Base-by-base conservation (phyloP, 1,140 invertebrate genomes). In the Hestina assimilis region DNA sequence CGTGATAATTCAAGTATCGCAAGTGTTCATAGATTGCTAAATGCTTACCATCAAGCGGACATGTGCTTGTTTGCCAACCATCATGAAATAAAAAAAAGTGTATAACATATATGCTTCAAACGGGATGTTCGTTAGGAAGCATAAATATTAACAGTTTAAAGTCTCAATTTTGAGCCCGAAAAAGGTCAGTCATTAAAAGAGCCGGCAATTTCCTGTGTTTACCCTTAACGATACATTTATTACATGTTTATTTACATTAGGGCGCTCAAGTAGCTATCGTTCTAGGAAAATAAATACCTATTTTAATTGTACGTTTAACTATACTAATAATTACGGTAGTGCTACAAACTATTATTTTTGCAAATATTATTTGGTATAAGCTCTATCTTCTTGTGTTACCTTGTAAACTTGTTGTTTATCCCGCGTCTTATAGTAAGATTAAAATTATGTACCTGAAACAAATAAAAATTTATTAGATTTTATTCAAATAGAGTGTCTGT, bases 211-310 rank as follows among this genome's bases (percentile, higher is more conserved):
- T 83, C 79, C 77, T 79, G 74, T 63, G 45, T 60, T 57, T 59
- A 59, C 52, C 52, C 52, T 60, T 67, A 69, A 67, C 59, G 70
- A 79, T 66, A 72, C 60, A 70, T 79, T 79, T 75, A 79, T 75
- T 69, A 58, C 52, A 26, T 45, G 57, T 61, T 69, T 73, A 68
- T 75, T 75, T 72, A 73, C 69, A 68, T 63, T 63, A 43, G 58
- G 41, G 54, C 38, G 24, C 50, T 56, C 50, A 61, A 55, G 33
- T 46, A 11, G 15, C 5, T 17, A 38, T n/a, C 33, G 33, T 38
- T 38, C 33, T 17, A 38, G 6, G 33, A 38, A 38, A 17, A 38
- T 20, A 9, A 38, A 17, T 15, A n/a, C n/a, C n/a, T n/a, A n/a
- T n/a, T n/a, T n/a, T n/a, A n/a, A n/a, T n/a, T n/a, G n/a, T n/a